Conservation (phyloP, 2,113 vertebrate genomes). For the Agelaius tricolor region DNA sequence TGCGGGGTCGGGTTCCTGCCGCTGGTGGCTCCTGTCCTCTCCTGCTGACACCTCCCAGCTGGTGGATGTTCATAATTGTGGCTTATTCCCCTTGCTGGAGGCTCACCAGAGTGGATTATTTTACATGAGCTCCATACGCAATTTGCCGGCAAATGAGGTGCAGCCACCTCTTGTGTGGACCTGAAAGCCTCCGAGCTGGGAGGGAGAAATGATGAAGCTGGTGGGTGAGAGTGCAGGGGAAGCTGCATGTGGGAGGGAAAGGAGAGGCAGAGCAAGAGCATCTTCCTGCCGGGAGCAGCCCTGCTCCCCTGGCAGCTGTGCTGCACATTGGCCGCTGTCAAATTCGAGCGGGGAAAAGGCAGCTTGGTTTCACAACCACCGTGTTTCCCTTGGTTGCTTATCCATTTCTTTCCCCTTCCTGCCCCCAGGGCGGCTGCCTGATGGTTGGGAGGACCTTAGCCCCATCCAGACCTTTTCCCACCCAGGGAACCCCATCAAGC, state of each 20-base stretch:
- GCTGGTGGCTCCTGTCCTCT: rapidly evolving
- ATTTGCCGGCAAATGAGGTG: conserved; percentile 37
- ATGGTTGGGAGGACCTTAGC: neutral
- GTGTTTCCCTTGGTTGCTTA: neutral
- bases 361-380: neutral
- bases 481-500: neutral
- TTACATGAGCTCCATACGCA: neutral
- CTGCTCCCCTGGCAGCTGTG: rapidly evolving
- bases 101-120: neutral
- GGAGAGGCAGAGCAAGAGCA: neutral
- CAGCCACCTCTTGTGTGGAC: neutral
- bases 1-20: rapidly evolving
- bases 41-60: neutral
- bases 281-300: neutral
- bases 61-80: rapidly evolving
- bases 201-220: neutral
- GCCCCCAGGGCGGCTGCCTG: no score
- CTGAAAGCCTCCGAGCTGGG: neutral
- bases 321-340: rapidly evolving
- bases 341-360: neutral
- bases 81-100: neutral
- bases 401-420: neutral
- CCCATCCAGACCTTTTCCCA: neutral
- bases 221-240: neutral
- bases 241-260: neutral